Percentiles rank a stretch among this genome's conserved stretches.
These are phyloP conservation scores for Nomia melanderi DNA, from an alignment of 1,140 invertebrate genomes.

Conservation along the genomic window DNA sequence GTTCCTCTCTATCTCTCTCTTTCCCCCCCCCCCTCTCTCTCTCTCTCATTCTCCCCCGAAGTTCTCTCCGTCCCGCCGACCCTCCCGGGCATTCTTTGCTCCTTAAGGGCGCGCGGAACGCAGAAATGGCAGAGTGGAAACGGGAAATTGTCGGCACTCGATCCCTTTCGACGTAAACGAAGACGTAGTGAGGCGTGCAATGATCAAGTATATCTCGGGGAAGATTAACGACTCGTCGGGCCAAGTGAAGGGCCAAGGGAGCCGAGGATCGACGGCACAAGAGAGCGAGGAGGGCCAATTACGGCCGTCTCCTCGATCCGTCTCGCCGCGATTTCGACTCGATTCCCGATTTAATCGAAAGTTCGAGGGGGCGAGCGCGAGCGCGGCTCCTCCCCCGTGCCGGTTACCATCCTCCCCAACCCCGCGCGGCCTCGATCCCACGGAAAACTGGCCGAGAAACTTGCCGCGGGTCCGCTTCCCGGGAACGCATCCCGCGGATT, in stretches of 20 bases:
- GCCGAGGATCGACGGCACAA: constrained; percentile 54
- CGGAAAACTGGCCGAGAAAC: constrained; percentile 27
- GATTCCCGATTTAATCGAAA: constrained; percentile 64
- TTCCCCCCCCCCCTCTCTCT: no score
- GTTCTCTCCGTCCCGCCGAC: constrained; percentile 4
- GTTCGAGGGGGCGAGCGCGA: constrained; percentile 6
- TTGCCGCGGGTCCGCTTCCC: background rate
- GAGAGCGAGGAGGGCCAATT: constrained; percentile 62
- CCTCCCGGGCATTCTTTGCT: constrained; percentile 47
- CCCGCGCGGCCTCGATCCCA: background rate
- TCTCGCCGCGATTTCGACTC: constrained; percentile 62
- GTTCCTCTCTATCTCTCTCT: no score
- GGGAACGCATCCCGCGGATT: constrained; percentile 11
- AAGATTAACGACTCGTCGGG: constrained; percentile 63
- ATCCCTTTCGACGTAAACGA: constrained; percentile 63
- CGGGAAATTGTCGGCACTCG: constrained; percentile 62
- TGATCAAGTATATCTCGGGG: constrained; percentile 64
- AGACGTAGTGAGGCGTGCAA: constrained; percentile 66
- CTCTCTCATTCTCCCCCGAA: no score
- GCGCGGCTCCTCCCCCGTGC: background rate
- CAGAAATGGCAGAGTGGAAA: constrained; percentile 57
- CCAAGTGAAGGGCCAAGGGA: constrained; percentile 48
- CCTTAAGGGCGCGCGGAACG: constrained; percentile 42
- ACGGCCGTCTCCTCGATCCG: constrained; percentile 53
- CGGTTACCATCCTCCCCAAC: background rate